phyloP scores from a whole-genome alignment of 1,140 invertebrate genomes.

The Phocides pigmalion region DNA sequence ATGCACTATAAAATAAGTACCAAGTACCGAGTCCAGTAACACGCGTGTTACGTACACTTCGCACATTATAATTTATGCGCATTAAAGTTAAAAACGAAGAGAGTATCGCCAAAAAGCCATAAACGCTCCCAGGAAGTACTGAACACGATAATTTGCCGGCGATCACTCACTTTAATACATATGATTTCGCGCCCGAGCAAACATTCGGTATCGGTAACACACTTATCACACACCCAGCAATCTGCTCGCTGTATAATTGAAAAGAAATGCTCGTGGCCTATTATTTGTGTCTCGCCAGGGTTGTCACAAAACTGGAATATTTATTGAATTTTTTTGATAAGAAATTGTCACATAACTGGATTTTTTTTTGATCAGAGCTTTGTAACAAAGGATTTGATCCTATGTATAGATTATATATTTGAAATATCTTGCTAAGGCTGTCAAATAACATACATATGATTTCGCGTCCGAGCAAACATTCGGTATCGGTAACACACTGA shows the following conservation, averaged over 20 bases:
- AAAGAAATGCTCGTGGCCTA: not conserved
- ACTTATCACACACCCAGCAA: conserved; percentile 31
- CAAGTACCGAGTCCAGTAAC: not conserved
- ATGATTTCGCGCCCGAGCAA: conserved; percentile 32
- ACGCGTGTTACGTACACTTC: conserved; percentile 33
- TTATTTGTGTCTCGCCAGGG: not conserved
- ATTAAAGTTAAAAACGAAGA: conserved; percentile 28
- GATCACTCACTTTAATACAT: conserved; percentile 34
- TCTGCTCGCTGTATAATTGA: conserved; percentile 8
- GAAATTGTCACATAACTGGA: no score
- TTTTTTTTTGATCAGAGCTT: no score
- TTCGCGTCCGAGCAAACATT: conserved; percentile 29
- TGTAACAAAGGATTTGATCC: no score
- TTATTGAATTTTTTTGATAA: no score
- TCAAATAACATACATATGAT: conserved; percentile 39
- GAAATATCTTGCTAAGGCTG: no score
- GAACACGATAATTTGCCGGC: conserved; percentile 36
- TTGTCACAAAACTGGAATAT: not conserved
- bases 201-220: conserved; percentile 35
- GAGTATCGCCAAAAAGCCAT: conserved; percentile 21
- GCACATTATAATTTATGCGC: conserved; percentile 17
- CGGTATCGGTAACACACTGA: conserved; percentile 34
- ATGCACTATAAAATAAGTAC: not conserved
- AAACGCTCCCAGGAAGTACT: conserved; percentile 29
- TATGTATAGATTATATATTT: no score